Percentiles rank a stretch among this genome's conserved stretches.
phyloP scores from a whole-genome alignment of 1,140 invertebrate genomes.

The Cydia fagiglandana region DNA sequence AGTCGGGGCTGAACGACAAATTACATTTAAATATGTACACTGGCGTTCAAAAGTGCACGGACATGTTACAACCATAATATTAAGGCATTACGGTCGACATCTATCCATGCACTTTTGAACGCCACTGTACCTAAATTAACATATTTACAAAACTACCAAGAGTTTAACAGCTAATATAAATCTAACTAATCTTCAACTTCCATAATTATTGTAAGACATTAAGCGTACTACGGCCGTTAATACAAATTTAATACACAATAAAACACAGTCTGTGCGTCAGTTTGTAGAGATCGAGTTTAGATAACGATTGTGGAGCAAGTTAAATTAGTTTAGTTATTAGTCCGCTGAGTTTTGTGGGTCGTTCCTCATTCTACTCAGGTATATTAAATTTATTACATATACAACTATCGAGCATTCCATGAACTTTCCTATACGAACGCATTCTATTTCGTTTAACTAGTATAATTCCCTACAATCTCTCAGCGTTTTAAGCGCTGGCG shows the following conservation, averaged over 20 bases:
- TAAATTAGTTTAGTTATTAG: slow-evolving; percentile 29
- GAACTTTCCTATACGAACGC: too few species aligned
- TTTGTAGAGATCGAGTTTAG: not conserved
- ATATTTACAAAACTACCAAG: not conserved
- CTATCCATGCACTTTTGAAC: too few species aligned
- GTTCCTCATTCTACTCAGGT: not conserved
- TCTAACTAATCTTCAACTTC: slow-evolving; percentile 8
- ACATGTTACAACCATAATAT: too few species aligned
- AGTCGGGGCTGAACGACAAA: too few species aligned
- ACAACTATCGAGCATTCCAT: not conserved
- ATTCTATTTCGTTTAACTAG: too few species aligned
- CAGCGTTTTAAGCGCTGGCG: too few species aligned
- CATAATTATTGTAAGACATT: slow-evolving; percentile 1
- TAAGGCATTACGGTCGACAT: too few species aligned
- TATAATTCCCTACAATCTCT: too few species aligned
- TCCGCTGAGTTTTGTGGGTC: slow-evolving; percentile 12
- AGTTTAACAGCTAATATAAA: not conserved
- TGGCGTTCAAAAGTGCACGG: too few species aligned
- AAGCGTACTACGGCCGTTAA: not conserved
- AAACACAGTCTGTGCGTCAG: slow-evolving; percentile 29
- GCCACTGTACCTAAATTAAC: not conserved
- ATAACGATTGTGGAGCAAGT: slow-evolving; percentile 26
- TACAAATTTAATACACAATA: slow-evolving; percentile 26
- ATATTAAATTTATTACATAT: not conserved
- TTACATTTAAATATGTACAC: too few species aligned